Conservation (phyloP, 2,797 vertebrate genomes). For the Hirundo rustica region DNA sequence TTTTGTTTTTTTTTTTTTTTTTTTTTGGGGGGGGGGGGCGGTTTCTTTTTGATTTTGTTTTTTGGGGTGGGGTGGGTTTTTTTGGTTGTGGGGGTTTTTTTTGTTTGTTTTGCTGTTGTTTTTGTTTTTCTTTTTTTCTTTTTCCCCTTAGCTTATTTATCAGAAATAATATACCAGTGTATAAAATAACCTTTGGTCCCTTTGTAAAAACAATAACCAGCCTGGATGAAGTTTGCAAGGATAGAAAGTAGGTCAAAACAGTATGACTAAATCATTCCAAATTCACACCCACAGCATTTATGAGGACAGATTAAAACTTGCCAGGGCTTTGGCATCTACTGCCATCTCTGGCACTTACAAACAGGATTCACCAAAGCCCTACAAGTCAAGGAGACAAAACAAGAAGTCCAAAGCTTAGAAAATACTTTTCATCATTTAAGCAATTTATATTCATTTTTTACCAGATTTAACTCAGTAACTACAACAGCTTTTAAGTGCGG, state of each 20-base stretch:
- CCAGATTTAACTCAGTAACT: not conserved
- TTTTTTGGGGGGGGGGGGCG: too few species aligned
- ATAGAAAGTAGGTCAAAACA: conserved; percentile 46
- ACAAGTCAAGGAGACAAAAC: conserved; percentile 36
- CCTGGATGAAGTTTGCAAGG: not conserved
- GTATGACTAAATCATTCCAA: conserved; percentile 46
- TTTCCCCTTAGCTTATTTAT: not conserved
- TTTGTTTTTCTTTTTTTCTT: too few species aligned
- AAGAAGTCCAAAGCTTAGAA: conserved; percentile 2
- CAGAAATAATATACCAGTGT: not conserved
- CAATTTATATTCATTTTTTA: not conserved
- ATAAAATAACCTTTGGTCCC: not conserved
- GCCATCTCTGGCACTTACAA: not conserved
- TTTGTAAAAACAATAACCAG: not conserved
- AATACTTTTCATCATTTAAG: not conserved
- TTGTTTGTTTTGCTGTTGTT: too few species aligned
- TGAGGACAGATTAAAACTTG: conserved; percentile 49
- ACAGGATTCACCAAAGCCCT: conserved; percentile 22
- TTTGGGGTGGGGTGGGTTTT: too few species aligned
- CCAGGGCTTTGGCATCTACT: conserved; percentile 17
- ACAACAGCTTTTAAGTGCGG: not conserved
- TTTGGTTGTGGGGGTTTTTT: too few species aligned
- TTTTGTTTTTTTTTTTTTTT: too few species aligned
- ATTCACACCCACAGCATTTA: conserved; percentile 39
- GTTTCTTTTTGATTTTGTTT: not conserved